These are phyloP conservation scores for Apodemia hepburni DNA, from an alignment of 2,888 invertebrate species.

Conservation along the genomic window DNA sequence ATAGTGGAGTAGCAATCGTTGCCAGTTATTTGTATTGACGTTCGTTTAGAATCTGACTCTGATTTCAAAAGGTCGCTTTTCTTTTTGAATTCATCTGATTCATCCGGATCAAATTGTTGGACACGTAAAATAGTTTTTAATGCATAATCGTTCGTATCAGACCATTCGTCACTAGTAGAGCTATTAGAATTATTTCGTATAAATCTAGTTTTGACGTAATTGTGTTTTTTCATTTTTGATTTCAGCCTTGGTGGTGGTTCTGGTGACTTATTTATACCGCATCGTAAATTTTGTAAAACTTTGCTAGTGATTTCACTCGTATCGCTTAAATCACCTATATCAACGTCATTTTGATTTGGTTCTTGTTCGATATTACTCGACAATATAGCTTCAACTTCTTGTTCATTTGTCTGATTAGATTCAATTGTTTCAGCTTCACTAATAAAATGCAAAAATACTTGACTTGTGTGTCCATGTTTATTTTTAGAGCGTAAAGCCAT, in stretches of 20 bases:
- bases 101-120: constrained; percentile 75
- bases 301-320: constrained; percentile 68
- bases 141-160: constrained; percentile 69
- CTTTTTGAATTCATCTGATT: constrained; percentile 49
- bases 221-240: constrained; percentile 65
- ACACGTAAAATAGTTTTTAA: constrained; percentile 66
- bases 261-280: constrained; percentile 66
- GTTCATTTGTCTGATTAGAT: constrained; percentile 23
- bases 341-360: constrained; percentile 41
- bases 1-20: constrained; percentile 88
- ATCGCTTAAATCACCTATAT: constrained; percentile 63
- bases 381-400: constrained; percentile 29
- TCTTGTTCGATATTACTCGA: constrained; percentile 17
- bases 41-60: constrained; percentile 76
- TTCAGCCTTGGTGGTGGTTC: constrained; percentile 72
- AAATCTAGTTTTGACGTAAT: constrained; percentile 74
- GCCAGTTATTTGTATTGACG: constrained; percentile 87
- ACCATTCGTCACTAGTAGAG: constrained; percentile 76
- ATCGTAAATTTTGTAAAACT: constrained; percentile 59
- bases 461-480: constrained; percentile 81
- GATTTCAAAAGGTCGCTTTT: constrained; percentile 42
- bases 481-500: constrained; percentile 88
- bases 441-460: constrained; percentile 78
- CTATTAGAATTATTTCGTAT: constrained; percentile 67
- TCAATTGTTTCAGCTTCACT: constrained; percentile 47